phyloP scores from a whole-genome alignment of 2,113 vertebrate genomes.

The Leiothrix lutea region DNA sequence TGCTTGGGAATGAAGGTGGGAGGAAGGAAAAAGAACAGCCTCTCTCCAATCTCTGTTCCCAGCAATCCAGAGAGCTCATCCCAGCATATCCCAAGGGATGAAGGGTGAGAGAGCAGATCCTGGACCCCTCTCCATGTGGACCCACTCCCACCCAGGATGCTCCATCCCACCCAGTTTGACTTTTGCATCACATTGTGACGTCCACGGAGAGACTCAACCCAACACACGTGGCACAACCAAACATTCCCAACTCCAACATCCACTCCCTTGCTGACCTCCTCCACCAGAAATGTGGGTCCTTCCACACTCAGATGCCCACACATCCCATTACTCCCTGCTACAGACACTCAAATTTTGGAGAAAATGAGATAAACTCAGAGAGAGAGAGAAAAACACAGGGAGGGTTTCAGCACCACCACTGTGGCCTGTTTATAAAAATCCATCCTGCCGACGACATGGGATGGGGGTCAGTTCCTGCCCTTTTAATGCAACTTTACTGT shows the following conservation, averaged over 20 bases:
- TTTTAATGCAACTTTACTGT: neutral
- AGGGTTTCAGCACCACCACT: neutral
- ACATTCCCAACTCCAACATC: neutral
- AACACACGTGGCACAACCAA: fast-evolving
- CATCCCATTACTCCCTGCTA: neutral
- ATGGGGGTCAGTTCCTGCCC: neutral
- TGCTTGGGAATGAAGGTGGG: neutral
- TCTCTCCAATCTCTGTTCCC: neutral
- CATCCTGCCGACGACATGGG: fast-evolving
- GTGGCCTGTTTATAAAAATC: neutral
- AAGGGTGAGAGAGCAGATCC: neutral
- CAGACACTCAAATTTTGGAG: neutral
- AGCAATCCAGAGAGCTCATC: neutral
- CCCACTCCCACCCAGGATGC: neutral
- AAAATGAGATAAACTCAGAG: fast-evolving
- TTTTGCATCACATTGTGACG: neutral
- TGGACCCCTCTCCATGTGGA: neutral
- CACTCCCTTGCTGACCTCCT: neutral
- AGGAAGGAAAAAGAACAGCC: neutral
- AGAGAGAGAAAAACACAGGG: neutral
- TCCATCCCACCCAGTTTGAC: neutral
- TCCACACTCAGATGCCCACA: fast-evolving
- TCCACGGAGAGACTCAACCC: neutral
- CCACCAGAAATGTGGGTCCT: fast-evolving
- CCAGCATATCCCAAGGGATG: neutral